Evolutionary conservation across 2,113 vertebrate species (phyloP).

Genomic region (Paralichthys olivaceus): DNA sequence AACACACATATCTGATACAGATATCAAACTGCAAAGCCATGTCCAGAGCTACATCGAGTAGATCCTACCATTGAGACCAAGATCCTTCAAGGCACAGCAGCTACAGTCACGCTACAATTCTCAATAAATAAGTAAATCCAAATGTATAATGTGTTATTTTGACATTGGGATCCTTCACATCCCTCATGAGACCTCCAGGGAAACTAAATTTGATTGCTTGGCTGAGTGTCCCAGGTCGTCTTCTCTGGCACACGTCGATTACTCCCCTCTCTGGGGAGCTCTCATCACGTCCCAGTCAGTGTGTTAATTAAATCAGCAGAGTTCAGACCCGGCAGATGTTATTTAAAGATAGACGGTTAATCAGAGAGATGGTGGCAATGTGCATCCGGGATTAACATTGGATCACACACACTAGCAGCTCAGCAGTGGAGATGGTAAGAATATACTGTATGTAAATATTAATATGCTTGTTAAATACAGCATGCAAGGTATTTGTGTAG

Average conservation of each 20-base stretch:
- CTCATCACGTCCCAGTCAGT: conserved; percentile 21
- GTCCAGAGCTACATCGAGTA: no score
- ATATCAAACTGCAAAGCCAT: no score
- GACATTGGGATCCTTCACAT: no score
- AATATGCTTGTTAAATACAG: not conserved
- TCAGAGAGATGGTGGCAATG: conserved; percentile 36
- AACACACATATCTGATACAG: no score
- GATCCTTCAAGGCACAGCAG: not conserved
- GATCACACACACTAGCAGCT: conserved; percentile 5
- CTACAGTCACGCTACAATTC: not conserved
- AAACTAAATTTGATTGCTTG: conserved; percentile 35
- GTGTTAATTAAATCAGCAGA: conserved; percentile 70
- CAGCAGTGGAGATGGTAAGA: not conserved
- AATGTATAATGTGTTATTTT: no score
- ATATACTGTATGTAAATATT: not conserved
- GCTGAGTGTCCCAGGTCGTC: conserved; percentile 28
- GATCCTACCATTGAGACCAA: no score
- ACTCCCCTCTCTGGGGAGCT: conserved; percentile 31
- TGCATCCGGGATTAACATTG: conserved; percentile 1
- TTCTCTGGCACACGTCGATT: conserved; percentile 25
- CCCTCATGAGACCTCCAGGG: not conserved
- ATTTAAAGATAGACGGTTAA: conserved; percentile 67
- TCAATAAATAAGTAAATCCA: no score
- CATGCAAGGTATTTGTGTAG: not conserved
- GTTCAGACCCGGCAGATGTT: conserved; percentile 44